These are phyloP conservation scores for Coregonus sp. DNA, from an alignment of 2,797 vertebrate species.

Conservation along the genomic window DNA sequence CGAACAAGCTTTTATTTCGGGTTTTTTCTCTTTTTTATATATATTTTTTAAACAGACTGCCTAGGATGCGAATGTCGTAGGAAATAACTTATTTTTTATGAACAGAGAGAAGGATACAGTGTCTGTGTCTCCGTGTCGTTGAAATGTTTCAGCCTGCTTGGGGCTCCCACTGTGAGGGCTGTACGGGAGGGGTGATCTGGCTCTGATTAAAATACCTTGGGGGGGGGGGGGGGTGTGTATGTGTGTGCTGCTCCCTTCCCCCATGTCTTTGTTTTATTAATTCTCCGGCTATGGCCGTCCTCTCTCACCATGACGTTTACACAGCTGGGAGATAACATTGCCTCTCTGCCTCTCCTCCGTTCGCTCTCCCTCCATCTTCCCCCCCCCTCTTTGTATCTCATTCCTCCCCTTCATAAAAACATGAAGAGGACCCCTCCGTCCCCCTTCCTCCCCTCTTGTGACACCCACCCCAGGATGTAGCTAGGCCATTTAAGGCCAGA, in stretches of 20 bases:
- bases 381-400: not conserved
- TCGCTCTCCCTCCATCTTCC: not conserved
- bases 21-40: not conserved
- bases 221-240: not conserved
- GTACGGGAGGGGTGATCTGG: slow-evolving; percentile 48
- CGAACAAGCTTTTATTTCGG: not conserved
- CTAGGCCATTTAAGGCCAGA: not conserved
- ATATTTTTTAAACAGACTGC: not conserved
- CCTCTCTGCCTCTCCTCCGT: slow-evolving; percentile 2
- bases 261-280: slow-evolving; percentile 25
- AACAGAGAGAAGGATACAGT: not conserved
- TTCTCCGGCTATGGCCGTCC: slow-evolving; percentile 25
- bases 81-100: no score
- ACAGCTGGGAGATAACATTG: slow-evolving; percentile 43
- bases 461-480: not conserved
- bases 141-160: slow-evolving; percentile 32
- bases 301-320: slow-evolving; percentile 31
- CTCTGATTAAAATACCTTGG: slow-evolving; percentile 65
- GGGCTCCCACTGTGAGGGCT: slow-evolving; percentile 10
- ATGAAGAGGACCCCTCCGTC: not conserved
- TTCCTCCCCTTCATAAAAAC: not conserved
- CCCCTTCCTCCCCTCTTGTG: not conserved
- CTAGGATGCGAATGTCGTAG: not conserved
- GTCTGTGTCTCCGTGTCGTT: not conserved
- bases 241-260: slow-evolving; percentile 33